These are phyloP conservation scores for Myotis yumanensis DNA, from an alignment of 2,113 vertebrate genomes.

Conservation along the genomic window DNA sequence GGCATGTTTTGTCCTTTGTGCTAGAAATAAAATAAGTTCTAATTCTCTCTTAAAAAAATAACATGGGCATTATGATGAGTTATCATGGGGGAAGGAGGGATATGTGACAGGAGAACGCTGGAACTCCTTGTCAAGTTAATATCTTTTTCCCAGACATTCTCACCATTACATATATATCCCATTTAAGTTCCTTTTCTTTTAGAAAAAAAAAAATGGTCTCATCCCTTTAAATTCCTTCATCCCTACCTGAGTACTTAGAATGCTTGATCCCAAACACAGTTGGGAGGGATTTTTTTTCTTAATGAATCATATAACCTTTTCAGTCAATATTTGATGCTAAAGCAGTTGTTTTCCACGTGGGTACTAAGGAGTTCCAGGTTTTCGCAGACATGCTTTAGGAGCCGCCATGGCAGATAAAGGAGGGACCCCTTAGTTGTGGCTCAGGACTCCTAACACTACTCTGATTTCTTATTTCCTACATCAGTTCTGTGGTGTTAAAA, in stretches of 20 bases:
- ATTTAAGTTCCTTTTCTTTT: neutral
- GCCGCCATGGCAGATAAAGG: neutral
- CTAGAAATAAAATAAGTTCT: slow-evolving; percentile 19
- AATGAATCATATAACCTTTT: neutral
- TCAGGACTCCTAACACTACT: neutral
- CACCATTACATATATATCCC: neutral
- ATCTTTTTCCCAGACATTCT: neutral
- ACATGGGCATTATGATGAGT: neutral
- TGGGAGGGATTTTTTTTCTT: neutral
- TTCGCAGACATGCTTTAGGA: neutral
- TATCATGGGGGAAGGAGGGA: neutral
- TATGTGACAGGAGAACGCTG: neutral
- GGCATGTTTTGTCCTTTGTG: slow-evolving; percentile 22
- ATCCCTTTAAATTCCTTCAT: neutral
- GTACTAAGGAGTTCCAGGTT: neutral
- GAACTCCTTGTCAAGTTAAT: neutral
- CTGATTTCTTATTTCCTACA: neutral
- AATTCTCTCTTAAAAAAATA: slow-evolving; percentile 25
- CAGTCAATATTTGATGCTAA: neutral
- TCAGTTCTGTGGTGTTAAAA: neutral
- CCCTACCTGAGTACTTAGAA: neutral
- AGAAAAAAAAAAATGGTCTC: neutral
- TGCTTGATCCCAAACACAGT: neutral
- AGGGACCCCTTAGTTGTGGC: neutral
- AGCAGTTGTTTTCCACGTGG: neutral